These are phyloP conservation scores for Samia ricini DNA, from an alignment of 1,140 invertebrate species.

Conservation along the genomic window DNA sequence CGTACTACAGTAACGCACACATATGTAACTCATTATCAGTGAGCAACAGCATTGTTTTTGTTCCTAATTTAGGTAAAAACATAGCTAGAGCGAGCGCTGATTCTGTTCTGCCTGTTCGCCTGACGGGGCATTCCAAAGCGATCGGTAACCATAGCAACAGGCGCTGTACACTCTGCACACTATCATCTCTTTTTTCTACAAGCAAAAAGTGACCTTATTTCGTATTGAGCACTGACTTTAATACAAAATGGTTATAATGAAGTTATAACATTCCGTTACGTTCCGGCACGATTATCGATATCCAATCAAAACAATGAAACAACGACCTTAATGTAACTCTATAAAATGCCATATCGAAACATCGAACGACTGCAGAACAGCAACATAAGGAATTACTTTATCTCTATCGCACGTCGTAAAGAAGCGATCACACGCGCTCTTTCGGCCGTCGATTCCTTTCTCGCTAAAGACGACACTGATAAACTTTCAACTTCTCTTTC, in stretches of 20 bases:
- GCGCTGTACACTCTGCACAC: slow-evolving; percentile 32
- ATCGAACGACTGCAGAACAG: slow-evolving; percentile 68
- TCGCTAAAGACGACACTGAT: slow-evolving; percentile 65
- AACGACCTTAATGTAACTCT: slow-evolving; percentile 65
- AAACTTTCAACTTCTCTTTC: slow-evolving; percentile 62
- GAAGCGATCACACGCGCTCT: slow-evolving; percentile 55
- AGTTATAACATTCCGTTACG: slow-evolving; percentile 72
- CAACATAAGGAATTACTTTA: slow-evolving; percentile 75
- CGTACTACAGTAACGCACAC: slow-evolving; percentile 12
- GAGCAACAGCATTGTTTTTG: slow-evolving; percentile 27
- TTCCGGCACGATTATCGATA: slow-evolving; percentile 49
- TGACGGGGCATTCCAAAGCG: slow-evolving; percentile 56
- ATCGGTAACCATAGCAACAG: slow-evolving; percentile 66
- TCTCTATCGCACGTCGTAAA: slow-evolving; percentile 75
- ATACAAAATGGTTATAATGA: slow-evolving; percentile 53
- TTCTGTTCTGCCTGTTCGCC: slow-evolving; percentile 32
- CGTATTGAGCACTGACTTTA: slow-evolving; percentile 40
- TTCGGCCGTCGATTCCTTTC: slow-evolving; percentile 58
- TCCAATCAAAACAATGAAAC: slow-evolving; percentile 66
- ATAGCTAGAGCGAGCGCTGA: slow-evolving; percentile 45
- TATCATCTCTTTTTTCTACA: slow-evolving; percentile 29
- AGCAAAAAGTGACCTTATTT: slow-evolving; percentile 55
- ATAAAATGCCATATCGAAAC: slow-evolving; percentile 65
- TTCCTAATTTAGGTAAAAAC: slow-evolving; percentile 59
- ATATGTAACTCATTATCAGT: slow-evolving; percentile 24